Conservation (phyloP, 2,797 vertebrate genomes). For the Acipenser oxyrinchus region DNA sequence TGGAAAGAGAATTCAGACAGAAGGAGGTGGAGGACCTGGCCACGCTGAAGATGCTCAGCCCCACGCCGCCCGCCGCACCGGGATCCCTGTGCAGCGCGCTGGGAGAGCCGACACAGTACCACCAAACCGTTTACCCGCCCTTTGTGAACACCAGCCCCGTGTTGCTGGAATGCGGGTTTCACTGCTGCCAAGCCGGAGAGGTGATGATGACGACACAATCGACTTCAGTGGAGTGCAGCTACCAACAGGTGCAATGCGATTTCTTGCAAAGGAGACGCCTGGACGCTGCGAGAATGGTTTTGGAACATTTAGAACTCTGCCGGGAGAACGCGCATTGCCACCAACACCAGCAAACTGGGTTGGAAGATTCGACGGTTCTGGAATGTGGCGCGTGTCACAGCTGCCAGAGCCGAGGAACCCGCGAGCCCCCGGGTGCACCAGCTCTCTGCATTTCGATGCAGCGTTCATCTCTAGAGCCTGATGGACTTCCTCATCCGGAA, state of each 20-base stretch:
- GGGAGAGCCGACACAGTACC: slow-evolving; percentile 33
- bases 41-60: slow-evolving; percentile 36
- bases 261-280: slow-evolving; percentile 6
- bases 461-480: too few species aligned
- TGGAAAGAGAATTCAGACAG: slow-evolving; percentile 54
- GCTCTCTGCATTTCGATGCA: too few species aligned
- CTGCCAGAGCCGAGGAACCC: too few species aligned
- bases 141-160: slow-evolving; percentile 36
- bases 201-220: slow-evolving; percentile 30
- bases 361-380: slow-evolving; percentile 11
- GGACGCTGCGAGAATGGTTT: slow-evolving; percentile 17
- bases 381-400: background rate
- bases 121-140: slow-evolving; percentile 33
- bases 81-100: slow-evolving; percentile 40
- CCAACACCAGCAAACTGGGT: slow-evolving; percentile 12
- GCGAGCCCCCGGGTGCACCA: too few species aligned
- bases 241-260: slow-evolving; percentile 15
- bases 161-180: slow-evolving; percentile 47
- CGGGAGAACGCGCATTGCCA: slow-evolving; percentile 23
- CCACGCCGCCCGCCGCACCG: slow-evolving; percentile 29
- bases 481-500: background rate
- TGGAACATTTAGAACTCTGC: slow-evolving; percentile 26
- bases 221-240: slow-evolving; percentile 26
- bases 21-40: slow-evolving; percentile 45
- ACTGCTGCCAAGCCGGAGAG: slow-evolving; percentile 33